A percentile compares a stretch with the other conserved stretches of the same genome.
phyloP scores from a whole-genome alignment of 2,888 invertebrate species.

The Buathra laborator region DNA sequence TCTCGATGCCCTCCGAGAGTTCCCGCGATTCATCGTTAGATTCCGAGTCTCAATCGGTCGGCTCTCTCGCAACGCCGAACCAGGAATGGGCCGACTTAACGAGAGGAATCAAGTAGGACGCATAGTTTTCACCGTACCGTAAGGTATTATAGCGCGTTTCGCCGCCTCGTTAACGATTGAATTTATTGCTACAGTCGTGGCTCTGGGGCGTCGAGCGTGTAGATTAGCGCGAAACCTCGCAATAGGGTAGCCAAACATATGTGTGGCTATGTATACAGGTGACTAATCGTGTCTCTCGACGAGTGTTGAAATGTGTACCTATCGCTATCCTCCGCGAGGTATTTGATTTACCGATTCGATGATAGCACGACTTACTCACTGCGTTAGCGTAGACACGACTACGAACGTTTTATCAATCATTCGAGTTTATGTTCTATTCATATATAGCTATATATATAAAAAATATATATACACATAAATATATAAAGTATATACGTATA shows the following conservation, averaged over 20 bases:
- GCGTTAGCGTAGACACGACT: neutral
- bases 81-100: constrained; percentile 70
- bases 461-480: neutral
- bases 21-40: neutral
- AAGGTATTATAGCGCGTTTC: constrained; percentile 26
- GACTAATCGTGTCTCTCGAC: constrained; percentile 58
- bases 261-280: constrained; percentile 48
- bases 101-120: constrained; percentile 73
- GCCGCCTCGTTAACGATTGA: constrained; percentile 72
- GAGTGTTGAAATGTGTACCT: constrained; percentile 58
- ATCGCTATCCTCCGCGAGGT: constrained; percentile 12
- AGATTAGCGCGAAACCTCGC: constrained; percentile 41
- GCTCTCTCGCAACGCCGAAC: constrained; percentile 2
- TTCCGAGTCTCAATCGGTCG: neutral
- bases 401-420: constrained; percentile 21
- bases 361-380: constrained; percentile 39
- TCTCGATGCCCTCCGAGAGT: constrained; percentile 13
- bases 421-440: constrained; percentile 12
- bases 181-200: constrained; percentile 72
- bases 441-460: neutral
- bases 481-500: neutral
- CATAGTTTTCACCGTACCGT: constrained; percentile 62
- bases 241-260: constrained; percentile 15
- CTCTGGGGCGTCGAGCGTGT: constrained; percentile 38
- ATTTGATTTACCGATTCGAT: constrained; percentile 47